Percentiles rank a stretch among this genome's conserved stretches.
phyloP scores from a whole-genome alignment of 2,888 invertebrate genomes.

The Clunio marinus region DNA sequence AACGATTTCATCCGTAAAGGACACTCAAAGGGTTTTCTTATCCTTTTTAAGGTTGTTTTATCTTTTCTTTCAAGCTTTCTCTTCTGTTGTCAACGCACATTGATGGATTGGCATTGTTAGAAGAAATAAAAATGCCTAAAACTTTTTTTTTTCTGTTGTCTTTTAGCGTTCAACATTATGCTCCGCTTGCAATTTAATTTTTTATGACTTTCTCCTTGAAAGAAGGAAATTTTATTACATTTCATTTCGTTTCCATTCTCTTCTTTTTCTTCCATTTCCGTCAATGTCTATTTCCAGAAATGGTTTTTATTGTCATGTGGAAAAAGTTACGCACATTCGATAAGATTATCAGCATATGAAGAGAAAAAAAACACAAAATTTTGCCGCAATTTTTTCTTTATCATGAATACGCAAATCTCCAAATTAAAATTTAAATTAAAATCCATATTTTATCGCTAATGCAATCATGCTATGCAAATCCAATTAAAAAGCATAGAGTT shows the following conservation, averaged over 20 bases:
- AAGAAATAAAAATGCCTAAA: conserved; percentile 20
- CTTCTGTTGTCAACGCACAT: not conserved
- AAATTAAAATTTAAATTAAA: not conserved
- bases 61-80: not conserved
- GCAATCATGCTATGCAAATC: conserved; percentile 1
- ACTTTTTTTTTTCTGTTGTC: not conserved
- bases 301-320: no score
- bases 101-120: conserved; percentile 36
- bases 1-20: conserved; percentile 12
- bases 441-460: not conserved
- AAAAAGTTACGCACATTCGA: no score
- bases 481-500: not conserved
- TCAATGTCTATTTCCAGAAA: not conserved
- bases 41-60: not conserved
- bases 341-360: no score
- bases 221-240: not conserved
- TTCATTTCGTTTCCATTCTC: not conserved
- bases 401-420: no score
- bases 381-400: no score
- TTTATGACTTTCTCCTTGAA: conserved; percentile 31
- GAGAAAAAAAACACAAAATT: no score
- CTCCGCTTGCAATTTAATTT: conserved; percentile 33
- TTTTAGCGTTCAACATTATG: conserved; percentile 31
- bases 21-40: conserved; percentile 20
- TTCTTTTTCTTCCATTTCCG: not conserved